Base-by-base conservation (phyloP, 2,797 vertebrate genomes). In the Selene dorsalis region DNA sequence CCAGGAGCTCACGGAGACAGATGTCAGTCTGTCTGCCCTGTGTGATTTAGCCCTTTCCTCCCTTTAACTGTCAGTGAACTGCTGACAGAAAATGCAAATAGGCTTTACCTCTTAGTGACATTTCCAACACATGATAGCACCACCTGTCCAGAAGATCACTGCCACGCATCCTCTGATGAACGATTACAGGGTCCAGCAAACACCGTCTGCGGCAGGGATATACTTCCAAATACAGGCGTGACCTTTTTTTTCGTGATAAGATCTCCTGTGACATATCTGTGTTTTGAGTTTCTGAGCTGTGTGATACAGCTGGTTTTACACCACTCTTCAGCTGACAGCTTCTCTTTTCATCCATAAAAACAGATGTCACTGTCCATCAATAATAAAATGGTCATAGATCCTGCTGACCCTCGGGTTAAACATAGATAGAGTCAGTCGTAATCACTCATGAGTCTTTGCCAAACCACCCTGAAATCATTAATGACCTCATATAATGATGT, bases 51-150 rank as follows among this genome's bases (percentile, higher is more conserved):
- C 79, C 60, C 68, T 83, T 66, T 82, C 65, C 83, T 84, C 70
- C 69, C 75, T 89, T 88, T 75, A 75, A 88, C 85, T 60, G 65
- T 82, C 83, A 82, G 70, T 61, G 73, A 89, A 77, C 75, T 75
- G 86, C 86, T 87, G 86, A 83, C 85, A 83, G 82, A 83, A 90
- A 91, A 93, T 90, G 91, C 87, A 89, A 93, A 93, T 82, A 63
- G 79, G 72, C 58, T 86, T 83, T 78, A 70, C 83, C 82, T 84
- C 83, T 84, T 17, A n/a, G 89, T 89, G 87, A 88, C 87, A 88
- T 78, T 86, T 87, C 77, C 63, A 78, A 84, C 85, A 84, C 83
- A 74, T 39, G 84, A 83, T 30, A 82, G 83, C 82, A 58, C 84
- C 92, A 90, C 87, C 92, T 92, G 89, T 84, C 87, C 77, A 20